Conservation (phyloP, 2,113 vertebrate genomes). For the Mesoclemmys tuberculata region DNA sequence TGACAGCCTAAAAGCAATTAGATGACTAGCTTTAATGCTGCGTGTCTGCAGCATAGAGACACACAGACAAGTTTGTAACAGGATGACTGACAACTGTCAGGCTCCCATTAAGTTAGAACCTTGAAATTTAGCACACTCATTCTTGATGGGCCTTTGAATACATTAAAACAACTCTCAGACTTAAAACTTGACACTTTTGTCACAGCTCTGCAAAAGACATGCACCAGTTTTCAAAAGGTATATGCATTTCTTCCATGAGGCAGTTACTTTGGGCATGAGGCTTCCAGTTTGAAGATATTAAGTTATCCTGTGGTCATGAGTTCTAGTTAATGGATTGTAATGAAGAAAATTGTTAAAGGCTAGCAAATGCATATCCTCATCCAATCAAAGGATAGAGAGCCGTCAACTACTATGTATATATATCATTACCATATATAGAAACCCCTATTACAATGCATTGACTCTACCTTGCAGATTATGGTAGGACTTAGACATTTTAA, state of each 20-base stretch:
- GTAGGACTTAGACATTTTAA: background rate
- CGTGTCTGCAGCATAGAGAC: background rate
- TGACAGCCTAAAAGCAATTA: background rate
- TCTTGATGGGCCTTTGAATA: background rate
- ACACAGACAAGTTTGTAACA: background rate
- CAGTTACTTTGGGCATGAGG: background rate
- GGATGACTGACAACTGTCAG: background rate
- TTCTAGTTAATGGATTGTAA: background rate
- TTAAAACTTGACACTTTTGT: background rate
- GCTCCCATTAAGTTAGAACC: background rate
- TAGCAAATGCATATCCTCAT: background rate
- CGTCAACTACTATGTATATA: background rate
- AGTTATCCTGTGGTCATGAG: background rate
- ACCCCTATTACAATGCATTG: rapidly evolving
- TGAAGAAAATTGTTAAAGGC: background rate
- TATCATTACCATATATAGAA: background rate
- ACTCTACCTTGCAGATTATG: background rate
- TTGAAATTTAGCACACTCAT: background rate
- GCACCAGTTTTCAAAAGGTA: background rate
- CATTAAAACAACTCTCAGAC: background rate
- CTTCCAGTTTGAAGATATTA: background rate
- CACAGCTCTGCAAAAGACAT: background rate
- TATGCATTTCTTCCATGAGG: background rate
- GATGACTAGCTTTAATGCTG: background rate
- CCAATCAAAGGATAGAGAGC: background rate